Base-by-base conservation (phyloP, 1,140 invertebrate genomes). In the Drosophila guanche region DNA sequence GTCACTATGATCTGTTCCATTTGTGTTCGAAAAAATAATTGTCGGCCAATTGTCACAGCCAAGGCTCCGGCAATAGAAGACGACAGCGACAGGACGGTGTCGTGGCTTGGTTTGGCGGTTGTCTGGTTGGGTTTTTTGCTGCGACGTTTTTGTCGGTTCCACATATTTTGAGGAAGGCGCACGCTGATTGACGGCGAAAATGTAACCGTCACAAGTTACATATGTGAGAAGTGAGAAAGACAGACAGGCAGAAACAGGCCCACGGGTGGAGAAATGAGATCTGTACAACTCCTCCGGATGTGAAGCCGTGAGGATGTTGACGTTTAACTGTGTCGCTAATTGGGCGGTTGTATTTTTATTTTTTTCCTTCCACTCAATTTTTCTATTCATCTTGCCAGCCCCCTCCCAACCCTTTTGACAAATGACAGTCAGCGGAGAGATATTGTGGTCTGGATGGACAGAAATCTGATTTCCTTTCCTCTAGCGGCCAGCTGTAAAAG, bases 321-420 rank as follows among this genome's bases (percentile, higher is more conserved):
- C 81, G 81, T 86, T 86, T 86, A 86, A 86, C 81, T 88, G 81
- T 81, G 84, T 70, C 74, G 83, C 77, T 86, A 86, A 86, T 86
- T 86, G 81, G 81, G 42, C 81, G 83, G 65, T 85, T 79, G 76
- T 73, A 63, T 48, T 62, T 85, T 62, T 40, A 41, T 65, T 54
- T 65, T 65, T 6, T 42, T 40, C 57, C 10, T 33, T 41, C 33
- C 37, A 27, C 52, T 54, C 37, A 29, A 16, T n/a, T 14, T 29
- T 14, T 53, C 50, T 46, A 42, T 37, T 10, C 10, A 37, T 12
- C 29, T 8, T 51, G 27, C 23, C 63, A 63, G 22, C 47, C 42
- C 33, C 29, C 54, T 53, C 29, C 62, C 42, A 47, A 68, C 55
- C 79, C 74, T 78, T 68, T 61, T 85, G 80, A 76, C 76, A 83